Evolutionary conservation across 2,888 invertebrate species (phyloP).

Genomic region (Caradrina kadenii): DNA sequence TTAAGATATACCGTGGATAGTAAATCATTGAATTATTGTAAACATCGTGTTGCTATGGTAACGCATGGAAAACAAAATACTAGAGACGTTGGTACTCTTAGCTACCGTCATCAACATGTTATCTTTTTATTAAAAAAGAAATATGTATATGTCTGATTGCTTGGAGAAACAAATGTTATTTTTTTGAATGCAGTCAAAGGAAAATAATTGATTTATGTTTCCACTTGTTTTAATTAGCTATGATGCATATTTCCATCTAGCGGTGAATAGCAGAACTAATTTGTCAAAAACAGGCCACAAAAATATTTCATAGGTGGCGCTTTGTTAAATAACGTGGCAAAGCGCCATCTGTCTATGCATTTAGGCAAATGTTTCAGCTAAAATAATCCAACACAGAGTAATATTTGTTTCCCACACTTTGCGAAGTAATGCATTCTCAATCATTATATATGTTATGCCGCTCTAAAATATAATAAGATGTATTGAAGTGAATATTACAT

Average conservation of each 20-base stretch:
- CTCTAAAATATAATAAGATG: too few relatives aligned
- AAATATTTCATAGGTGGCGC: conserved; percentile 30
- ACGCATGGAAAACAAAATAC: conserved; percentile 2
- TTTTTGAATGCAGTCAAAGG: background rate
- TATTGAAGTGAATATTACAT: too few relatives aligned
- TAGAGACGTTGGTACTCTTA: too few relatives aligned
- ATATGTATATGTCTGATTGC: too few relatives aligned
- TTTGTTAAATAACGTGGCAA: background rate
- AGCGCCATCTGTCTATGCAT: background rate
- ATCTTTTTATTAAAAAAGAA: background rate
- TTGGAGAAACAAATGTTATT: background rate
- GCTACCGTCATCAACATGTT: background rate
- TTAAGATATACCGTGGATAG: background rate
- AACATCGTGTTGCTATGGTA: conserved; percentile 36
- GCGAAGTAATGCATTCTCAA: too few relatives aligned
- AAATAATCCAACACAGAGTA: background rate
- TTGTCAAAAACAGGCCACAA: background rate
- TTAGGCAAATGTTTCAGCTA: background rate
- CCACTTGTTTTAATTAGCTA: too few relatives aligned
- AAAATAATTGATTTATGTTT: background rate
- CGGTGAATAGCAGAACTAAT: conserved; percentile 57
- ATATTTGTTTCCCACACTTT: background rate
- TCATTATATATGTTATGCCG: too few relatives aligned
- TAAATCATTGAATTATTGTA: conserved; percentile 17
- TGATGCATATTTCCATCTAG: conserved; percentile 30